Evolutionary conservation across 2,113 vertebrate genomes (phyloP).

Genomic region (Oncorhynchus keta): DNA sequence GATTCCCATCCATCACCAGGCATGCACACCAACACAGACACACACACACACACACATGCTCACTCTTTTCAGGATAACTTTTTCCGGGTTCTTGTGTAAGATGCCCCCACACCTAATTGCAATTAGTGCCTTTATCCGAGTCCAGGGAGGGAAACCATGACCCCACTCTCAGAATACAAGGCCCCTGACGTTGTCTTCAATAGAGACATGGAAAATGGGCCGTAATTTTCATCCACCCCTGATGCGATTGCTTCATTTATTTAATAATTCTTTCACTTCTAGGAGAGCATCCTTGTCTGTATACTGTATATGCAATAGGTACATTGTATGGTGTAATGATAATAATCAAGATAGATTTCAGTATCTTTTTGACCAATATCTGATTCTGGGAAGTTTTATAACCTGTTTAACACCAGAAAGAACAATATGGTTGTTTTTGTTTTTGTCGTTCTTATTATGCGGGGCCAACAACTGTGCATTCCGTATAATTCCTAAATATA

Average conservation of each 20-base stretch:
- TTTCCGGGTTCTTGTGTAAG: constrained; percentile 21
- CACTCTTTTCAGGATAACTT: constrained; percentile 8
- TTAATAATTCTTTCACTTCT: too few relatives aligned
- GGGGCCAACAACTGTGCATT: background rate
- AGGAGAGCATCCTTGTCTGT: too few relatives aligned
- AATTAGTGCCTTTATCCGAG: constrained; percentile 39
- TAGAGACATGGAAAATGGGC: constrained; percentile 56
- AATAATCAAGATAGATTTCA: too few relatives aligned
- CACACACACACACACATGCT: background rate
- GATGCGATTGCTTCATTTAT: constrained; percentile 12
- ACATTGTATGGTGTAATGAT: too few relatives aligned
- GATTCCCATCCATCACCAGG: background rate
- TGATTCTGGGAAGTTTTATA: background rate
- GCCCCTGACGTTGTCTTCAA: constrained; percentile 42
- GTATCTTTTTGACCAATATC: background rate
- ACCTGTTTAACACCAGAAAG: background rate
- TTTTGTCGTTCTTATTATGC: too few relatives aligned
- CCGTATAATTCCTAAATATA: background rate
- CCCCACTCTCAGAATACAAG: constrained; percentile 20
- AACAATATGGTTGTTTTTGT: background rate
- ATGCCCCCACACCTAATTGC: constrained; percentile 34
- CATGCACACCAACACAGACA: too few relatives aligned
- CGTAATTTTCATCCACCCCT: constrained; percentile 37
- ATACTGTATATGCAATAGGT: too few relatives aligned
- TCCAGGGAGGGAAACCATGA: too few relatives aligned